Conservation (phyloP, 2,888 invertebrate genomes). For the Prosopocoilus inquinatus region DNA sequence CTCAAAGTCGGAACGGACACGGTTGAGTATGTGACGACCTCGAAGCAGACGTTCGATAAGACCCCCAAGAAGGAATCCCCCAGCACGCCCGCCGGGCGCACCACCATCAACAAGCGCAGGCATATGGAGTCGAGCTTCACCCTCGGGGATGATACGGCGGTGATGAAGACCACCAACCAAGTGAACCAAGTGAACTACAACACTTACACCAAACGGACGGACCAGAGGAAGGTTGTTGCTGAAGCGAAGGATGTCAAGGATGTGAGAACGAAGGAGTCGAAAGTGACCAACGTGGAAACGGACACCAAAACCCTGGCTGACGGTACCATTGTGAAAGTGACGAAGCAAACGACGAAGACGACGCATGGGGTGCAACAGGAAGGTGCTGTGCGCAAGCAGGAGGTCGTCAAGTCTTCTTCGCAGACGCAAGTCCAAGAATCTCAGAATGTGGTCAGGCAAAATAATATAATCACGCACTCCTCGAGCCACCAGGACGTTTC, state of each 20-base stretch:
- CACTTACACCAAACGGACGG: conserved; percentile 30
- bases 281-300: conserved; percentile 30
- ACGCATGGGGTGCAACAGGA: conserved; percentile 11
- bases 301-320: conserved; percentile 53
- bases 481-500: conserved; percentile 28
- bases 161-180: conserved; percentile 60
- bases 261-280: conserved; percentile 5
- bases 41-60: conserved; percentile 54
- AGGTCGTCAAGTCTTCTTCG: conserved; percentile 40
- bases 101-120: conserved; percentile 54
- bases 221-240: conserved; percentile 29
- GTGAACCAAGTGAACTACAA: conserved; percentile 53
- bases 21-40: conserved; percentile 54
- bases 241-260: conserved; percentile 24
- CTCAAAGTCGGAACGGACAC: conserved; percentile 53
- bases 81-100: conserved; percentile 52
- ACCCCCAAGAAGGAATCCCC: conserved; percentile 56
- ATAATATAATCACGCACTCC: conserved; percentile 32
- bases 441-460: conserved; percentile 26
- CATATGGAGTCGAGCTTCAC: conserved; percentile 68
- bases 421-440: conserved; percentile 40
- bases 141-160: conserved; percentile 57
- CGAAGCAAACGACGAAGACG: conserved; percentile 51
- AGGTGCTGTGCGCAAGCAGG: conserved; percentile 33
- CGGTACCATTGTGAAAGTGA: conserved; percentile 56